Evolutionary conservation across 2,888 invertebrate genomes (phyloP).

Genomic region (Drosophila limbata): DNA sequence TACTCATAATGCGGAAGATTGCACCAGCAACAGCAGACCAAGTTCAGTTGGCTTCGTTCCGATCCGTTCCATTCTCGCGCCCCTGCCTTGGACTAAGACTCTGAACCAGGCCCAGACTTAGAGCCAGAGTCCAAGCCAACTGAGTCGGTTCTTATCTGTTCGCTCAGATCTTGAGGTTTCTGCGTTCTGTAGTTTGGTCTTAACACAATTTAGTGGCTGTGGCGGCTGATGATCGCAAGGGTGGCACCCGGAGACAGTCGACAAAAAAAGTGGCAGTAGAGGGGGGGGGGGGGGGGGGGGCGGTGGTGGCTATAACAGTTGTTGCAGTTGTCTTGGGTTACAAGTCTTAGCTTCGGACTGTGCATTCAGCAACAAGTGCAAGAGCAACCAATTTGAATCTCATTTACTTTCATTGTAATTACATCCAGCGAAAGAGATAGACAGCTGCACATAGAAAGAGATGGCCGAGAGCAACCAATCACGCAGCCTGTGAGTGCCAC

Average conservation of each 20-base stretch:
- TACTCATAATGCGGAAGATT: slow-evolving; percentile 81
- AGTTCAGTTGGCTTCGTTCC: slow-evolving; percentile 44
- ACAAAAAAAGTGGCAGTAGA: slow-evolving; percentile 28
- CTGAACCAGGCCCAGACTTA: background rate
- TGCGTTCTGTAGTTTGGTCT: slow-evolving; percentile 79
- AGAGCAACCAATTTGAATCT: slow-evolving; percentile 72
- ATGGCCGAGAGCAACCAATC: slow-evolving; percentile 14
- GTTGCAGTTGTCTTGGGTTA: slow-evolving; percentile 60
- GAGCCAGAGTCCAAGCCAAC: background rate
- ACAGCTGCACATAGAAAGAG: background rate
- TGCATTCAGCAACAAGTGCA: slow-evolving; percentile 62
- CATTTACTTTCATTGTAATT: slow-evolving; percentile 72
- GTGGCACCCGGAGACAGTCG: slow-evolving; percentile 56
- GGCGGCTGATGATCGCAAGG: slow-evolving; percentile 53
- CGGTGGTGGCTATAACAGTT: slow-evolving; percentile 43
- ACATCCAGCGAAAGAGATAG: slow-evolving; percentile 27
- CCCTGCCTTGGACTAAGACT: slow-evolving; percentile 39
- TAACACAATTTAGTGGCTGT: slow-evolving; percentile 78
- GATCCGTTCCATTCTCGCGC: slow-evolving; percentile 59
- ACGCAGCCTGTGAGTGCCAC: background rate
- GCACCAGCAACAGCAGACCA: slow-evolving; percentile 64
- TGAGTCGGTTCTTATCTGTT: slow-evolving; percentile 56
- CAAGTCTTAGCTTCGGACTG: slow-evolving; percentile 26
- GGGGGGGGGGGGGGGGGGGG: background rate
- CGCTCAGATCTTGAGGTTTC: slow-evolving; percentile 77